Conservation (phyloP, 2,888 invertebrate species). For the Dexiosoma caninum region DNA sequence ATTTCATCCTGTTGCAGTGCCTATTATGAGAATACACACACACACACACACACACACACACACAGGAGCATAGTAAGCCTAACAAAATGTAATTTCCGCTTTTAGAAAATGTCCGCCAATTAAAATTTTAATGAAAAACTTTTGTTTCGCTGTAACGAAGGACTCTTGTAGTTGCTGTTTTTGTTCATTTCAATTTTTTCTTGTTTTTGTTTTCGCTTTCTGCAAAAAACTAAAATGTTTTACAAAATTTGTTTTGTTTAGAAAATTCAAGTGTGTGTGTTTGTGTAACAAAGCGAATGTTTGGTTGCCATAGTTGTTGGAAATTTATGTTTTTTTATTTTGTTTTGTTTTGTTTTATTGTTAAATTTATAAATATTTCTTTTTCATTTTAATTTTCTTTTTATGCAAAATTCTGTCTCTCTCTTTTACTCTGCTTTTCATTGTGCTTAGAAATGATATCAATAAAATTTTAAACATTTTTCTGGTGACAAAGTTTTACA, state of each 20-base stretch:
- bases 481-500: conserved; percentile 44
- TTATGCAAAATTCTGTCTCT: not conserved
- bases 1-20: conserved; percentile 49
- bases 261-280: not conserved
- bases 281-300: not conserved
- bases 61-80: not conserved
- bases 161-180: conserved; percentile 35
- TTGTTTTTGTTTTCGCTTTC: not conserved
- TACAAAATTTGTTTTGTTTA: not conserved
- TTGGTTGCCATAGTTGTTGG: conserved; percentile 25
- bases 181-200: not conserved
- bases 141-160: conserved; percentile 50
- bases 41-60: not conserved
- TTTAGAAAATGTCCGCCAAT: conserved; percentile 66
- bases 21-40: conserved; percentile 28
- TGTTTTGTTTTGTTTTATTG: conserved; percentile 12
- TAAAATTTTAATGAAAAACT: conserved; percentile 68
- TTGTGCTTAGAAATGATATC: conserved; percentile 39
- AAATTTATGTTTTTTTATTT: not conserved
- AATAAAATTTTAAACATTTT: conserved; percentile 58
- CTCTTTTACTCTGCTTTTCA: not conserved
- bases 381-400: not conserved
- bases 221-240: conserved; percentile 36
- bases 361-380: conserved; percentile 1
- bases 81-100: conserved; percentile 59